phyloP scores from a whole-genome alignment of 2,113 vertebrate genomes.

The Heteronetta atricapilla region DNA sequence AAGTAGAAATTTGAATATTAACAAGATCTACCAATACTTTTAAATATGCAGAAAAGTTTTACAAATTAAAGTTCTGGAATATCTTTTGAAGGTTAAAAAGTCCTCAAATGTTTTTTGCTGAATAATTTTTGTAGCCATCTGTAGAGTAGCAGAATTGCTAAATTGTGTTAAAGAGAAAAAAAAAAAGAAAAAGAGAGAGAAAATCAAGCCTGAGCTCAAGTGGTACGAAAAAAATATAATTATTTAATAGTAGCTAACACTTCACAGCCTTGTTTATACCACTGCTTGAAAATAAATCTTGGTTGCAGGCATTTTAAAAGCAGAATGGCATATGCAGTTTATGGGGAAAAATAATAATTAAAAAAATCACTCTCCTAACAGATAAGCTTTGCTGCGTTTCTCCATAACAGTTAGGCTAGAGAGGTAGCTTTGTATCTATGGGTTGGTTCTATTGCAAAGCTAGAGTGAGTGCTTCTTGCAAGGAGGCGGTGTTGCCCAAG shows the following conservation, averaged over 20 bases:
- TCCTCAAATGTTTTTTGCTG: neutral
- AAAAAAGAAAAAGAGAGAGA: neutral
- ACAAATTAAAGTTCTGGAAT: slow-evolving; percentile 4
- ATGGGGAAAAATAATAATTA: neutral
- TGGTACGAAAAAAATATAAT: neutral
- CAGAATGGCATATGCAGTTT: neutral
- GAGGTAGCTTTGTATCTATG: neutral
- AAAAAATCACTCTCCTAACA: neutral
- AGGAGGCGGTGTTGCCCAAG: neutral
- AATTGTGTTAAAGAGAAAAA: neutral
- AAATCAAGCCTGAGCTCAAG: neutral
- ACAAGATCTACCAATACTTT: neutral
- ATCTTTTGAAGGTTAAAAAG: slow-evolving; percentile 33
- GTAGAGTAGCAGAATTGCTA: neutral
- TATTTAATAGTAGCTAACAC: neutral
- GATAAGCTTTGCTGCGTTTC: neutral
- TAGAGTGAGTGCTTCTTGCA: neutral
- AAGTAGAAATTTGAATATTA: slow-evolving; percentile 41
- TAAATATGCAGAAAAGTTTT: neutral
- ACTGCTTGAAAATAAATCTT: neutral
- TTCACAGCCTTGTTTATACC: neutral
- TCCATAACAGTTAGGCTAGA: neutral
- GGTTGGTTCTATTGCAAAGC: neutral
- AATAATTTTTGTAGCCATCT: slow-evolving; percentile 34
- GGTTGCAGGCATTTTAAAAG: neutral